A percentile compares a stretch with the other conserved stretches of the same genome.
Evolutionary conservation across 2,797 vertebrate genomes (phyloP).

Genomic region (Sebastes diaconus): DNA sequence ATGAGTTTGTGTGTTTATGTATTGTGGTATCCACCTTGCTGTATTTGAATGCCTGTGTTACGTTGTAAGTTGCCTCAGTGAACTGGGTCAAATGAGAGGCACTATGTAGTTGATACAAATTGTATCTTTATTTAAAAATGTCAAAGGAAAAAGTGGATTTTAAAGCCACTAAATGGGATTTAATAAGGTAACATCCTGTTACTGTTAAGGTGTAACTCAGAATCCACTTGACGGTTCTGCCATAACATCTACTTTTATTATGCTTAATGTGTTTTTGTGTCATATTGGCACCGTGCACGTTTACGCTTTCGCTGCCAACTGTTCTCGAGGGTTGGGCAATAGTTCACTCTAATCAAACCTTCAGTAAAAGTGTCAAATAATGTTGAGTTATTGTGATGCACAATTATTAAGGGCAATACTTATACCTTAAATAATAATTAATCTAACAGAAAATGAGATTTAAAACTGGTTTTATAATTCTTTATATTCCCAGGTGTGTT

Average conservation of each 20-base stretch:
- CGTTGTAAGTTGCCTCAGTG: background rate
- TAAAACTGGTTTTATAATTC: background rate
- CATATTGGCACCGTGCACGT: slow-evolving; percentile 45
- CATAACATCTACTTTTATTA: background rate
- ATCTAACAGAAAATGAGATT: background rate
- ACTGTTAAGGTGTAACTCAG: background rate
- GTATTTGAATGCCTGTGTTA: slow-evolving; percentile 3
- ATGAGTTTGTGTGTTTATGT: slow-evolving; percentile 46
- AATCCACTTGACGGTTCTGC: background rate
- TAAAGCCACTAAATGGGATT: background rate
- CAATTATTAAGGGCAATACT: background rate
- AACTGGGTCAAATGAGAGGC: slow-evolving; percentile 5
- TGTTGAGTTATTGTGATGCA: background rate
- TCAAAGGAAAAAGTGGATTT: background rate
- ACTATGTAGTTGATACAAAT: slow-evolving; percentile 69
- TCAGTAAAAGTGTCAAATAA: background rate
- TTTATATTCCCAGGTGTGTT: background rate
- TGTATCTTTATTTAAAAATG: slow-evolving; percentile 59
- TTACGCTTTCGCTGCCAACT: background rate
- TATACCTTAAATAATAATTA: background rate
- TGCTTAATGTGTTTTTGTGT: slow-evolving; percentile 11
- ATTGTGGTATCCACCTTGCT: slow-evolving; percentile 68
- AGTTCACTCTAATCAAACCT: too few species aligned
- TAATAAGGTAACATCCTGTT: background rate
- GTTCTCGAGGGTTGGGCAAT: background rate